Evolutionary conservation across 2,113 vertebrate genomes (phyloP).

Genomic region (Jaculus jaculus): DNA sequence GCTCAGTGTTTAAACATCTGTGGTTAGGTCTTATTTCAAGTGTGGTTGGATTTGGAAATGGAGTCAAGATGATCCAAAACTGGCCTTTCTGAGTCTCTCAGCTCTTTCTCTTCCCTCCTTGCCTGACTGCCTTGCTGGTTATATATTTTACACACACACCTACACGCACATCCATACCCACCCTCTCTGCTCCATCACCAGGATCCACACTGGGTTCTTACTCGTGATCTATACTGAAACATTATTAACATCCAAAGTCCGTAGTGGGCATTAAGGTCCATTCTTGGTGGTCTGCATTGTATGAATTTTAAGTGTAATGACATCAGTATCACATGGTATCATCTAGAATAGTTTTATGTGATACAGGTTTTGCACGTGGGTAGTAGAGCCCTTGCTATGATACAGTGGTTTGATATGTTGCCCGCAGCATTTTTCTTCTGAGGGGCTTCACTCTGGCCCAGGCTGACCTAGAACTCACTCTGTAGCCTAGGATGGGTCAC

Average conservation of each 20-base stretch:
- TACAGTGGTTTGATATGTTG: background rate
- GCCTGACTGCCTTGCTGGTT: background rate
- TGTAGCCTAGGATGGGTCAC: too few species aligned
- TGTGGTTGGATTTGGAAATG: background rate
- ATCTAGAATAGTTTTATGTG: background rate
- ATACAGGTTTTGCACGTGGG: background rate
- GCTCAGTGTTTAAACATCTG: background rate
- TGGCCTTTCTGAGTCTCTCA: background rate
- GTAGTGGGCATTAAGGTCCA: background rate
- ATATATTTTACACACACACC: too few species aligned
- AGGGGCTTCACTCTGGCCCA: too few species aligned
- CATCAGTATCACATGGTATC: background rate
- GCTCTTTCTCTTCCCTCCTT: background rate
- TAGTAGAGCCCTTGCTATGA: background rate
- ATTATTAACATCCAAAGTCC: background rate
- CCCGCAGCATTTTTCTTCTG: too few species aligned
- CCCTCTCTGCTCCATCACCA: too few species aligned
- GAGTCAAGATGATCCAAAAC: background rate
- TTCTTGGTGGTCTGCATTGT: background rate
- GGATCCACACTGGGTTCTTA: rapidly evolving
- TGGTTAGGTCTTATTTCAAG: background rate
- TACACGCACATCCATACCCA: background rate
- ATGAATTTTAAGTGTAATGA: background rate
- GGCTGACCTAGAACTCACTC: too few species aligned
- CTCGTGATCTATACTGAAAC: background rate